A percentile compares a stretch with the other conserved stretches of the same genome.
Conservation (phyloP, 2,113 vertebrate genomes). For the Ifrita kowaldi region DNA sequence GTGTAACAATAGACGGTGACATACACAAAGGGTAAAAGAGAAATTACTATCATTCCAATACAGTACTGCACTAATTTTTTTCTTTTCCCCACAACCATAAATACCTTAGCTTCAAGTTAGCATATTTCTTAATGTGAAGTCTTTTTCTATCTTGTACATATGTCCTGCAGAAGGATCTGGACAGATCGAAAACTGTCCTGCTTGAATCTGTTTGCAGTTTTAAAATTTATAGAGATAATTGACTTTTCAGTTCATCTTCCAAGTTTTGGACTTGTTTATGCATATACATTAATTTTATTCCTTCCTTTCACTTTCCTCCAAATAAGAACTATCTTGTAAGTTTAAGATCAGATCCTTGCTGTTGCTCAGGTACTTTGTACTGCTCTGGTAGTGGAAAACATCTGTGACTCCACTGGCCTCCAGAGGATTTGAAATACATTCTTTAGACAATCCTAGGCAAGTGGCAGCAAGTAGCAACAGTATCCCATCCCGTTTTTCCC, state of each 20-base stretch:
- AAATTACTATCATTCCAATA: constrained; percentile 6
- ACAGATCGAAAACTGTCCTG: neutral
- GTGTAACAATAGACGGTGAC: neutral
- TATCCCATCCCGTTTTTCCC: neutral
- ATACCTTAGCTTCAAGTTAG: neutral
- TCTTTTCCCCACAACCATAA: neutral
- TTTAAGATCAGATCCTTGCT: neutral
- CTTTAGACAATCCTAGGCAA: neutral
- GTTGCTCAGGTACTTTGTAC: neutral
- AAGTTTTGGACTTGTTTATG: constrained; percentile 18
- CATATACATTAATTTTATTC: neutral
- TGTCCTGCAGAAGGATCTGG: constrained; percentile 14
- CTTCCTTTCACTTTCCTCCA: neutral
- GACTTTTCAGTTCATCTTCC: constrained; percentile 21
- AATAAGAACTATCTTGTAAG: neutral
- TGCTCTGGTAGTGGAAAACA: neutral
- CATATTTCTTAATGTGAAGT: neutral
- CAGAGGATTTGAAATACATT: neutral
- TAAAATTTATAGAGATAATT: constrained; percentile 15
- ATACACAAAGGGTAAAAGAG: neutral
- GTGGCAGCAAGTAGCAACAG: neutral
- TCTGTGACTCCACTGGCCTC: neutral
- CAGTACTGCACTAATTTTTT: neutral
- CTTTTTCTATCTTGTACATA: neutral
- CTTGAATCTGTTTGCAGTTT: constrained; percentile 15